phyloP scores from a whole-genome alignment of 2,113 vertebrate species.

The Catharus minimus region DNA sequence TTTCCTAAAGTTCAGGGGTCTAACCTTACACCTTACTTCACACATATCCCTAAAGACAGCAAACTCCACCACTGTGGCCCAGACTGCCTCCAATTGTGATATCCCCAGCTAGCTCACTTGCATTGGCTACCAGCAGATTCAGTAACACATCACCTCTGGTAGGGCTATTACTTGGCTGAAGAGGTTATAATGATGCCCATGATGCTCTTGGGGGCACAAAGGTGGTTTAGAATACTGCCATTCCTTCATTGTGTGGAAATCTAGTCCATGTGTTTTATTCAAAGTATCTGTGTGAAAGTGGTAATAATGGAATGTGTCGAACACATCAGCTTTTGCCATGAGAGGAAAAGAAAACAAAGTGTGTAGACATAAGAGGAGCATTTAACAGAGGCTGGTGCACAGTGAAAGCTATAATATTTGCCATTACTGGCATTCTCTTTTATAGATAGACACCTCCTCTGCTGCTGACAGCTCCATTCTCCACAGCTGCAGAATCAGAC shows the following conservation, averaged over 20 bases:
- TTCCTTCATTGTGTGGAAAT: background rate
- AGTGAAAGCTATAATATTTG: background rate
- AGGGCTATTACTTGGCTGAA: background rate
- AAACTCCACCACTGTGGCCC: background rate
- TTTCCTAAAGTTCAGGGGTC: background rate
- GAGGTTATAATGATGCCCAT: background rate
- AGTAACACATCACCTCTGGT: background rate
- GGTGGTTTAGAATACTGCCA: background rate
- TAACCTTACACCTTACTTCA: background rate
- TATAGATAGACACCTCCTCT: accelerated
- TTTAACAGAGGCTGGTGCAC: background rate
- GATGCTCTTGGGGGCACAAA: accelerated
- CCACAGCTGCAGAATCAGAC: background rate
- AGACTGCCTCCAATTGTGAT: background rate
- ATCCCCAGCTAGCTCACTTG: background rate
- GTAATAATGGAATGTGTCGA: accelerated
- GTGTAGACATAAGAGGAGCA: background rate
- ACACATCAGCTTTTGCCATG: background rate
- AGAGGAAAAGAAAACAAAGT: background rate
- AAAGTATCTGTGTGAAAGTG: background rate
- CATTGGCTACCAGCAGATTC: background rate
- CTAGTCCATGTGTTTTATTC: background rate
- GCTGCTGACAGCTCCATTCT: background rate
- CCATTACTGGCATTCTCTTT: background rate
- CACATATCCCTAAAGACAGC: background rate